Evolutionary conservation across 2,113 vertebrate genomes (phyloP), one percentile per base, ranked within the genome.

Genomic region (Promerops cafer): DNA sequence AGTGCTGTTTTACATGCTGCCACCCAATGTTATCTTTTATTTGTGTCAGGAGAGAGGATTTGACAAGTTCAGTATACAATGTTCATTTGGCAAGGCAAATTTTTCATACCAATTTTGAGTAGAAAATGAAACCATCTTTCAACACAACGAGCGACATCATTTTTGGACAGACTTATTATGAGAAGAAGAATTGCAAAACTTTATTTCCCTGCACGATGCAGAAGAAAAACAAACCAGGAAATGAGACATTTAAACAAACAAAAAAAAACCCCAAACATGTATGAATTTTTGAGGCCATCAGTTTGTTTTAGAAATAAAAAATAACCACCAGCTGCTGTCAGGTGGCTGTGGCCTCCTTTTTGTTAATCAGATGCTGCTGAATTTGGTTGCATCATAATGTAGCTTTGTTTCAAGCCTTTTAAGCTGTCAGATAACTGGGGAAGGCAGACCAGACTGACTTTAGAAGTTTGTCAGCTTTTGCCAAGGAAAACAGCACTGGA

Each of bases 81-180:
- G 97, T 97, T 97, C 98, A 97, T 98, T 98, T 98, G 97, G 97
- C 95, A 96, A 97, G 97, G 97, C 96, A 95, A 96, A 97, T 98
- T 97, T 97, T 97, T 98, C 97, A 96, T 96, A 95, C 96, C 96
- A 94, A 95, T 97, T 98, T 97, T 96, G 98, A 98, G 97, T 56
- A 88, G 96, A 95, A 97, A 98, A 98, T 98, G 98, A 97, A 98
- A 98, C 97, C 95, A 96, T 98, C 98, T 98, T 97, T 98, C 98
- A 98, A 87, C 61, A 56, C 96, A 97, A 97, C 26, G 95, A 97
- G 97, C 94, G 9, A 60, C 98, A 96, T 98, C 96, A 96, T 93
- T 97, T 98, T 95, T 97, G 97, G 98, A 98, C 98, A 98, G 97
- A 97, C 97, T 98, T 97, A 97, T 97, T 95, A 97, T 79, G 97